Conservation (phyloP, 1,140 invertebrate species). For the Mizuhopecten yessoensis region DNA sequence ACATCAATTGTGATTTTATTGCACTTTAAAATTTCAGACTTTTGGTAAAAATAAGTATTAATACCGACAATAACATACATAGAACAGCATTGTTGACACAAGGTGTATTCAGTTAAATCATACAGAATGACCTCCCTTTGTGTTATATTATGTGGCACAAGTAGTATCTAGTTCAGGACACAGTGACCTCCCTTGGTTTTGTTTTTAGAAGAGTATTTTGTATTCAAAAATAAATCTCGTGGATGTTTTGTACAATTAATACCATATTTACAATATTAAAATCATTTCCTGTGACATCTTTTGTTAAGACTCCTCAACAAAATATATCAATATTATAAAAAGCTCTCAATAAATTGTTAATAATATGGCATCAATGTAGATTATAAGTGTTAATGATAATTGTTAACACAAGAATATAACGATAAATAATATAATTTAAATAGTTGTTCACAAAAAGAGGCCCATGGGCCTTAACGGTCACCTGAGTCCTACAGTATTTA, state of each 20-base stretch:
- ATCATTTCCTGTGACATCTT: not conserved
- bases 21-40: not conserved
- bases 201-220: too few relatives aligned
- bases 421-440: constrained; percentile 34
- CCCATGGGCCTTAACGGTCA: too few relatives aligned
- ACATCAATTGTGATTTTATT: not conserved
- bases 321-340: not conserved
- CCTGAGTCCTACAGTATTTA: too few relatives aligned
- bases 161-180: not conserved
- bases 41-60: not conserved
- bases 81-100: not conserved
- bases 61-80: not conserved
- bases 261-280: not conserved
- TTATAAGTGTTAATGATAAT: not conserved
- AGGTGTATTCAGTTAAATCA: not conserved
- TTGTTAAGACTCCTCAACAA: too few relatives aligned
- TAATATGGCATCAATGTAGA: not conserved
- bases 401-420: not conserved
- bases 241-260: not conserved
- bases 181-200: not conserved
- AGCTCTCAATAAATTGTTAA: not conserved
- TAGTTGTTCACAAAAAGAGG: not conserved
- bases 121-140: too few relatives aligned
- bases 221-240: not conserved
- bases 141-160: not conserved